These are phyloP conservation scores for Scaptomyza graminum DNA, from an alignment of 1,140 invertebrate species.

Conservation along the genomic window DNA sequence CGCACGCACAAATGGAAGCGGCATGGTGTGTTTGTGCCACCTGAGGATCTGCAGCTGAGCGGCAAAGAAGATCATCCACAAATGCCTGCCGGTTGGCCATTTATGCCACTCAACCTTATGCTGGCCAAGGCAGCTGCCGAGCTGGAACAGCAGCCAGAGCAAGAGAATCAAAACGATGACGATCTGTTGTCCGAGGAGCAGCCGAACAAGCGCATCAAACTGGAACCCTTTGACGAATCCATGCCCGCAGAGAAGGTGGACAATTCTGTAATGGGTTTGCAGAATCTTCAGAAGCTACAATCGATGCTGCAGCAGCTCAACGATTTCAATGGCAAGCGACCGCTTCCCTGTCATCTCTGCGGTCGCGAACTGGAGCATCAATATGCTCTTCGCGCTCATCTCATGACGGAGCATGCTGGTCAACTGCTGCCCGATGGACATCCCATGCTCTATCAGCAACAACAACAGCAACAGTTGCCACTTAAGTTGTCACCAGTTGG, in stretches of 20 bases:
- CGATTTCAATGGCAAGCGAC: conserved; percentile 87
- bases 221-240: conserved; percentile 55
- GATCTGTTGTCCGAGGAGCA: conserved; percentile 28
- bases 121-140: conserved; percentile 84
- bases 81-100: conserved; percentile 83
- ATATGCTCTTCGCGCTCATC: conserved; percentile 86
- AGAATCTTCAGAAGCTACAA: conserved; percentile 93
- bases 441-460: conserved; percentile 62
- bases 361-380: conserved; percentile 87
- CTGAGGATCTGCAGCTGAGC: conserved; percentile 72
- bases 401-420: conserved; percentile 86
- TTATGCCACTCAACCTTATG: conserved; percentile 87
- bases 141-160: conserved; percentile 32
- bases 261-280: conserved; percentile 61
- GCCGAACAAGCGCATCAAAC: conserved; percentile 69
- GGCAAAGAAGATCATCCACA: conserved; percentile 50
- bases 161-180: conserved; percentile 19
- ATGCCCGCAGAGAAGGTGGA: conserved; percentile 38
- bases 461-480: conserved; percentile 31
- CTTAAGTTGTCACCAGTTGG: conserved; percentile 60
- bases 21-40: conserved; percentile 89
- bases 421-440: conserved; percentile 50
- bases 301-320: conserved; percentile 96
- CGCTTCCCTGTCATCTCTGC: conserved; percentile 86
- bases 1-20: conserved; percentile 94